Base-by-base conservation (phyloP, 2,888 invertebrate genomes). In the Zygothrica quintamaculata region DNA sequence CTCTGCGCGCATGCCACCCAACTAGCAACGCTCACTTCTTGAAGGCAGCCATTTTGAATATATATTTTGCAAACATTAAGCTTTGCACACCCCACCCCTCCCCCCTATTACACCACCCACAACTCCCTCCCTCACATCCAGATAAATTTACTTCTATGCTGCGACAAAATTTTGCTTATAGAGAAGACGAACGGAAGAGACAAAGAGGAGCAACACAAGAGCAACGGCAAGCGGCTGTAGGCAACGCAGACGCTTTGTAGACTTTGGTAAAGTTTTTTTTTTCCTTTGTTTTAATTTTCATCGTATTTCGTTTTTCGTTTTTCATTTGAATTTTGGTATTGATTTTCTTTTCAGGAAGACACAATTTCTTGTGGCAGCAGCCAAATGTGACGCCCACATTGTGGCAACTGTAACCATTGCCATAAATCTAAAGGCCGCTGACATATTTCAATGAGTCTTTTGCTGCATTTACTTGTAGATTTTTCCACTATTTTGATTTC, bases 41-140 rank as follows among this genome's bases (percentile, higher is more conserved):
- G 72, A 79, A 43, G 76, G 61, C 84, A 12, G 84, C 84, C 84
- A 84, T 84, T 84, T 84, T 84, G 85, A 82, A 85, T 82, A 65
- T 82, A 65, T n/a, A 73, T 84, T 84, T 84, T 74, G 59, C 69
- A 42, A 48, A 52, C 42, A 39, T 65, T 64, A 62, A 56, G 48
- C 33, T 65, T 59, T 53, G 34, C 64, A 58, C 43, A 29, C 25
- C 53, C 8, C 31, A 7, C 42, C 31, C 31, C 11, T 29, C 9
- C 12, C 9, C 33, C 36, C 12, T n/a, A 34, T 12, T 5, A 5
- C 12, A 34, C 34, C 34, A 26, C 26, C 26, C 4, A 4, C 26
- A 4, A 26, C 29, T n/a, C 29, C 29, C 29, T n/a, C 1, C 1
- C 29, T 9, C 29, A 5, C 29, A 5, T 29, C 29, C 9, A 7